Evolutionary conservation across 2,888 invertebrate species (phyloP).

Genomic region (Oscheius onirici): DNA sequence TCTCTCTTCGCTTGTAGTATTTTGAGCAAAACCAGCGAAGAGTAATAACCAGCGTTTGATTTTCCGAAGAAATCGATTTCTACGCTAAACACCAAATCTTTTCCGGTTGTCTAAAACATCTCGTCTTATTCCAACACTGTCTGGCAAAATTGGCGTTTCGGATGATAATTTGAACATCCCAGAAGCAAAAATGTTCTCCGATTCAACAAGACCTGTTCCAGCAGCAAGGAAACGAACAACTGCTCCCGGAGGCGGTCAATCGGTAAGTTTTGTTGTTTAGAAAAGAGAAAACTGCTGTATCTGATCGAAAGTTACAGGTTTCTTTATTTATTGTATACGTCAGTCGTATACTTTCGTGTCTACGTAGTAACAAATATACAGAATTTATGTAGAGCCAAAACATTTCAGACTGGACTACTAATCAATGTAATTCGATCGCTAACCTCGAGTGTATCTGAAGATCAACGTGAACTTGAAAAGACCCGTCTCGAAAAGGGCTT

Average conservation of each 20-base stretch:
- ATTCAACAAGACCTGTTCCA: conserved; percentile 23
- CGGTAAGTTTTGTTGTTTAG: conserved; percentile 13
- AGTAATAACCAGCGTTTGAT: too few relatives aligned
- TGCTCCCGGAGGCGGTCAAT: conserved; percentile 9
- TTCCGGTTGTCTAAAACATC: not conserved
- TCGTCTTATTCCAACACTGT: not conserved
- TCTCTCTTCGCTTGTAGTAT: too few relatives aligned
- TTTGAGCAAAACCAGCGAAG: too few relatives aligned
- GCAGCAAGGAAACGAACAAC: conserved; percentile 15
- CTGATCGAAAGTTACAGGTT: too few relatives aligned
- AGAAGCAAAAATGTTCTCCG: not conserved
- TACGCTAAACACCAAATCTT: too few relatives aligned
- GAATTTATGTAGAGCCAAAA: too few relatives aligned
- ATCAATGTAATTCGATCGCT: conserved; percentile 94
- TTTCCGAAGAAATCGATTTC: too few relatives aligned
- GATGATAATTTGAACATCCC: not conserved
- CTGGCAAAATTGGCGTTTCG: not conserved
- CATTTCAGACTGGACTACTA: conserved; percentile 73
- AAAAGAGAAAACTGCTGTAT: too few relatives aligned
- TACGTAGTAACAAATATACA: too few relatives aligned
- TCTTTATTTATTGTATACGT: too few relatives aligned
- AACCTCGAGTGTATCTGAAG: conserved; percentile 87
- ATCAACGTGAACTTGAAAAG: conserved; percentile 87
- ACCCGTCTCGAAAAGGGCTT: conserved; percentile 91
- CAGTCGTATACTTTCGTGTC: too few relatives aligned